These are phyloP conservation scores for Muscicapa adusta DNA, from an alignment of 2,113 vertebrate species.

Conservation along the genomic window DNA sequence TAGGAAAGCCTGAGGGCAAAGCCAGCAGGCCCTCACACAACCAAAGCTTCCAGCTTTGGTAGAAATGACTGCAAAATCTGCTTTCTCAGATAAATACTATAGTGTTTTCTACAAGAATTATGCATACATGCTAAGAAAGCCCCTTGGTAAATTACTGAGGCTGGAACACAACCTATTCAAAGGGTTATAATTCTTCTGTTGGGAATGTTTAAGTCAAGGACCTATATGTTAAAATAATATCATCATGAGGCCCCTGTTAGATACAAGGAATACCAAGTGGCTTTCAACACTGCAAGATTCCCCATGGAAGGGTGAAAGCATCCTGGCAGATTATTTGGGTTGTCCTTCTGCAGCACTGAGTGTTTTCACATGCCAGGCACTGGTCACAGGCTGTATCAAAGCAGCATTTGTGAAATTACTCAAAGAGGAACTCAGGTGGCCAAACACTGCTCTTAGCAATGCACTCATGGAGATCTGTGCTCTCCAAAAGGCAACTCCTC, in stretches of 20 bases:
- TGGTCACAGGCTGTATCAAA: not conserved
- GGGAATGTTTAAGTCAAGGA: not conserved
- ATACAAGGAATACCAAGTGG: not conserved
- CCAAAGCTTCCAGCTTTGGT: not conserved
- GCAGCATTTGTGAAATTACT: not conserved
- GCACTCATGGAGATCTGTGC: not conserved
- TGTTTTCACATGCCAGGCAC: not conserved
- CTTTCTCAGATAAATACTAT: not conserved
- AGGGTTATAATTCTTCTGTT: not conserved
- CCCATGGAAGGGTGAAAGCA: rapidly evolving
- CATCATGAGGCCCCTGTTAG: not conserved
- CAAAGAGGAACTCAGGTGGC: not conserved
- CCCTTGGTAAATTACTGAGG: not conserved
- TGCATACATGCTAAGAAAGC: not conserved
- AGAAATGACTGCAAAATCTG: not conserved
- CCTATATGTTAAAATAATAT: not conserved
- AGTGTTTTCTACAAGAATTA: not conserved
- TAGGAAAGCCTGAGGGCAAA: not conserved
- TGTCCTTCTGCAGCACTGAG: not conserved
- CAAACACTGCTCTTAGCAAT: not conserved
- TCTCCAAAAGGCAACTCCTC: not conserved
- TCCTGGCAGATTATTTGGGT: not conserved
- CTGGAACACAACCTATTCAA: not conserved
- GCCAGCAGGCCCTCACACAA: not conserved
- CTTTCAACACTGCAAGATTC: not conserved